Evolutionary conservation across 2,888 invertebrate species (phyloP), one percentile per base, ranked within the genome.

Genomic region (Argyra leucocephala): DNA sequence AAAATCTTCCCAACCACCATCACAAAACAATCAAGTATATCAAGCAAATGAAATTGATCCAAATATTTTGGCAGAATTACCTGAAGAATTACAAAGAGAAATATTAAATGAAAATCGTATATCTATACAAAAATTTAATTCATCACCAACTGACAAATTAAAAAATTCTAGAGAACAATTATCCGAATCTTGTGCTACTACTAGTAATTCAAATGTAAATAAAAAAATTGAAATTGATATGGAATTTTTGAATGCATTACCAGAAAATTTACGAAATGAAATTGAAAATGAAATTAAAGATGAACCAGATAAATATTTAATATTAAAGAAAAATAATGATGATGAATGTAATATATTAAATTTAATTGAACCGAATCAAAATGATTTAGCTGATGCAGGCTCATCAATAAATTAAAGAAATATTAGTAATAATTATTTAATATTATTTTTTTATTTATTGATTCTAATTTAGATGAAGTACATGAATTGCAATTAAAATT

Each of bases 61-160:
- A 69, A 76, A 81, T 22, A 83, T 87, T 7, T 75, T 88, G 31
- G 80, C 82, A 1, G 85, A 85, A 71, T 74, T 88, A 57, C 88
- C 88, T 0, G 82, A 82, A 67, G 84, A 85, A 61, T 82, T 88
- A 69, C 81, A 83, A 65, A 80, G 81, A 26, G 87, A 88, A 75
- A 81, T 87, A 66, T 75, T 85, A 0, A 78, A 77, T 62, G 82
- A 83, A 66, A 83, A 83, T 68, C 75, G 76, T 64, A 22, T 57
- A 61, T n/a, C 63, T 21, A 21, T 61, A 24, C 24, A 26, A 22
- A n/a, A n/a, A n/a, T n/a, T n/a, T n/a, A n/a, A 24, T 36, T 9
- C 22, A 60, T 21, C 1, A 48, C 12, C 48, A 31, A n/a, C n/a
- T n/a, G n/a, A n/a, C n/a, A n/a, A n/a, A n/a, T n/a, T n/a, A n/a